Conservation (phyloP, 1,140 invertebrate genomes). For the Daktulosphaira vitifoliae region DNA sequence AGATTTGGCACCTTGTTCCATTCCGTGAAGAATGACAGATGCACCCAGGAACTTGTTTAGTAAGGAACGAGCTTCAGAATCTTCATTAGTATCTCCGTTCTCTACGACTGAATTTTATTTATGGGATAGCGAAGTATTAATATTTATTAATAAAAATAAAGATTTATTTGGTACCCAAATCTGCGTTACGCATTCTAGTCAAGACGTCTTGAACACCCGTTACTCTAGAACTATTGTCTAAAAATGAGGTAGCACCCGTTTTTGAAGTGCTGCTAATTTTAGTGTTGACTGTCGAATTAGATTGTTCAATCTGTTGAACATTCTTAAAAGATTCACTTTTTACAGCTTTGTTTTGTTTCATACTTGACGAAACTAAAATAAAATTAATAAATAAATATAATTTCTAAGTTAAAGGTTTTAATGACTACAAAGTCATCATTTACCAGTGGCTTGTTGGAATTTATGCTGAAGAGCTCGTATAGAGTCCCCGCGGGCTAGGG, state of each 20-base stretch:
- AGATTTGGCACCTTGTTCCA: constrained; percentile 45
- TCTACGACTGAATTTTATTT: constrained; percentile 47
- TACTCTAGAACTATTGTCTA: constrained; percentile 58
- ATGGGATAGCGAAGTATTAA: too few relatives aligned
- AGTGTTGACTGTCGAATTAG: neutral
- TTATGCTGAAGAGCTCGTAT: constrained; percentile 63
- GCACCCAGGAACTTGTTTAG: constrained; percentile 71
- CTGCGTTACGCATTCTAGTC: constrained; percentile 61
- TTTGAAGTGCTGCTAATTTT: neutral
- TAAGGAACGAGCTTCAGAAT: constrained; percentile 59
- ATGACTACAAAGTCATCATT: neutral
- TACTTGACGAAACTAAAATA: constrained; percentile 38
- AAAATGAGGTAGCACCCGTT: constrained; percentile 45
- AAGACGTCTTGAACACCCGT: constrained; percentile 63
- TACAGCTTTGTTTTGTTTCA: constrained; percentile 35
- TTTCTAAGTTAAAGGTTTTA: neutral
- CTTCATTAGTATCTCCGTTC: constrained; percentile 53
- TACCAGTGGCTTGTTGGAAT: constrained; percentile 59
- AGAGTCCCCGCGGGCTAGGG: constrained; percentile 47
- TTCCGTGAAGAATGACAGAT: constrained; percentile 61
- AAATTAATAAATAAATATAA: constrained; percentile 16
- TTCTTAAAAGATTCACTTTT: constrained; percentile 2
- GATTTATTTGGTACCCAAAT: constrained; percentile 49
- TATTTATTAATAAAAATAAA: constrained; percentile 16
- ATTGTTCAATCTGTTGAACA: constrained; percentile 5